Conservation (phyloP, 2,888 invertebrate genomes). For the Elysia crispata region DNA sequence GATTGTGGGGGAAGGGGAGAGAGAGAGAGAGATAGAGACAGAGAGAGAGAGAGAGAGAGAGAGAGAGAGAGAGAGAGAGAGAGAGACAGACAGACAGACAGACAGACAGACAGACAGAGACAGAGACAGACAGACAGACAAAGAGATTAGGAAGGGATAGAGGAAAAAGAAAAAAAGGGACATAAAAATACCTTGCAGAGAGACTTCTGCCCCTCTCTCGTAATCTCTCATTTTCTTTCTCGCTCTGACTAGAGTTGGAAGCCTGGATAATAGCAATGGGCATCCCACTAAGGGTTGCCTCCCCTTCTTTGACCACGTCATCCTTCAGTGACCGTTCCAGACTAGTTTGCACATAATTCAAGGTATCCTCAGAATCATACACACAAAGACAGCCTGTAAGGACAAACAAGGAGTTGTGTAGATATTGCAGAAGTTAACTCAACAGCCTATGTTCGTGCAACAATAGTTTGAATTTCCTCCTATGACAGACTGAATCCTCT, state of each 20-base stretch:
- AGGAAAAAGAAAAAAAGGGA: too few relatives aligned
- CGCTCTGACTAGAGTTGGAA: slow-evolving; percentile 88
- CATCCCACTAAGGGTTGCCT: slow-evolving; percentile 88
- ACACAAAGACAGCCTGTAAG: slow-evolving; percentile 79
- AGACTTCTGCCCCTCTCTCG: slow-evolving; percentile 93
- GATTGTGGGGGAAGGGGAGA: too few relatives aligned
- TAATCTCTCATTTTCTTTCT: slow-evolving; percentile 89
- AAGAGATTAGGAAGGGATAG: too few relatives aligned
- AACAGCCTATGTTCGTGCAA: too few relatives aligned
- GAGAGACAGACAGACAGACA: slow-evolving; percentile 12
- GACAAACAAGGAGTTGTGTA: too few relatives aligned
- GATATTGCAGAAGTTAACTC: too few relatives aligned
- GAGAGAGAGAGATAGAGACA: too few relatives aligned
- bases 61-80: neutral
- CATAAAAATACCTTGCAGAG: slow-evolving; percentile 85
- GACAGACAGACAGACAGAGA: slow-evolving; percentile 15
- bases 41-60: too few relatives aligned
- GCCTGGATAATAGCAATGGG: slow-evolving; percentile 94
- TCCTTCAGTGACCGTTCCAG: slow-evolving; percentile 93
- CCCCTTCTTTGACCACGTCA: slow-evolving; percentile 93
- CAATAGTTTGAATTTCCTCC: too few relatives aligned
- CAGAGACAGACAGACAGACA: too few relatives aligned
- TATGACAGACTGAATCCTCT: too few relatives aligned
- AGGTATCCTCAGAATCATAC: slow-evolving; percentile 92
- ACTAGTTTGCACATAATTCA: slow-evolving; percentile 93